Evolutionary conservation across 2,888 invertebrate genomes (phyloP), one percentile per base, ranked within the genome.

Genomic region (Listrodromus nycthemerus): DNA sequence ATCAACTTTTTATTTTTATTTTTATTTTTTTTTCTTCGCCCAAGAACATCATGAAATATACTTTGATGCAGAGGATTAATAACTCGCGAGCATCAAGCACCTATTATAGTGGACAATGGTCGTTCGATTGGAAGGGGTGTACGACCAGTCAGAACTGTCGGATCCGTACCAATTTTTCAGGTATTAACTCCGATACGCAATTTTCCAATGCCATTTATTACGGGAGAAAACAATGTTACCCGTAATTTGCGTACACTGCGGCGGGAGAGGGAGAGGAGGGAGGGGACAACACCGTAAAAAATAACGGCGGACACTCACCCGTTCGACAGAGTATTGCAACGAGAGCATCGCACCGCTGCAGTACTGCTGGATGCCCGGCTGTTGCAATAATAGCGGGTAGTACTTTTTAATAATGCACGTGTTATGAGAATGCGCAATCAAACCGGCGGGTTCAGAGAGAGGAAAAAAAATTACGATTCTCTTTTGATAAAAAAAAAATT

Each of bases 401-500:
- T 83, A 65, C 84, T 88, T 88, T 88, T 87, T 86, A 88, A 89
- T 89, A 87, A 87, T 86, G 86, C 84, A 78, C 85, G 82, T 86
- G 87, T 87, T 88, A 88, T 84, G 88, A 83, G 87, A 87, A 88
- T 88, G 85, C 85, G 86, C 88, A 88, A 89, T 89, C 85, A 86
- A 87, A 86, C 85, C 83, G 52, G 82, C 75, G 75, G 52, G 61
- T 67, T 69, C 80, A 50, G 67, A 50, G 73, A 27, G 21, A 19
- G 24, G 19, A 50, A 61, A 77, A 66, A 73, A 85, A 81, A 80
- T 85, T 84, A 80, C 85, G 85, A 80, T 87, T 84, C 77, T 84
- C 77, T 85, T 88, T 86, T 85, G 88, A 90, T 79, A 85, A 33
- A 33, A 33, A 37, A 8, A 37, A 73, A 89, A 86, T 85, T 85